These are phyloP conservation scores for Ecliptopera silaceata DNA, from an alignment of 2,888 invertebrate species.

Conservation along the genomic window DNA sequence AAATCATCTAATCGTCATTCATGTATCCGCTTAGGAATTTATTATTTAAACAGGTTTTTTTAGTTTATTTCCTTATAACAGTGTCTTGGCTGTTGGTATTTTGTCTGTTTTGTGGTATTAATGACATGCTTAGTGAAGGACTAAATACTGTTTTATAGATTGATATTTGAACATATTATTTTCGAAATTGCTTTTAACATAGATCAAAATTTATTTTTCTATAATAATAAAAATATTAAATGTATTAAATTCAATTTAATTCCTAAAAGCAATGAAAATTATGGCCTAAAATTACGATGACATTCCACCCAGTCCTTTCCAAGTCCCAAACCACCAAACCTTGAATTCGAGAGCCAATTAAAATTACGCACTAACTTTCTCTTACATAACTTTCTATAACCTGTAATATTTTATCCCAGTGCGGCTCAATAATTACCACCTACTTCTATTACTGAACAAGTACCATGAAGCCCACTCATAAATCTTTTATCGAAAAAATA, in stretches of 20 bases:
- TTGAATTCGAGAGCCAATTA: slow-evolving; percentile 22
- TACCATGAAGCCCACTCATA: slow-evolving; percentile 57
- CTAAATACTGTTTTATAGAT: no score
- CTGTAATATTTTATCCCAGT: slow-evolving; percentile 20
- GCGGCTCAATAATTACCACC: slow-evolving; percentile 25
- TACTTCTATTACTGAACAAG: slow-evolving; percentile 19
- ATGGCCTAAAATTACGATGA: no score
- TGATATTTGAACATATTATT: no score
- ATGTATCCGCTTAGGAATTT: slow-evolving; percentile 27
- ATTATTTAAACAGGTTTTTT: slow-evolving; percentile 20
- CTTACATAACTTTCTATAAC: slow-evolving; percentile 30
- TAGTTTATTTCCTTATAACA: neutral
- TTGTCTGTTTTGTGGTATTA: no score
- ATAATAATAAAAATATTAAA: neutral
- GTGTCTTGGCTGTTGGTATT: neutral
- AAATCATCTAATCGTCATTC: slow-evolving; percentile 25
- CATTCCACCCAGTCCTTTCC: neutral
- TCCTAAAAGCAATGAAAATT: neutral
- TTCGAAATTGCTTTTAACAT: no score
- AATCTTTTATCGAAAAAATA: slow-evolving; percentile 66
- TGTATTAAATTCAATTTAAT: no score
- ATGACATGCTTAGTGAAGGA: neutral
- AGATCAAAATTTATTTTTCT: no score
- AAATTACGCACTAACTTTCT: slow-evolving; percentile 32
- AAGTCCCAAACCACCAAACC: slow-evolving; percentile 8